These are phyloP conservation scores for Miltochrista miniata DNA, from an alignment of 2,888 invertebrate genomes.

Conservation along the genomic window DNA sequence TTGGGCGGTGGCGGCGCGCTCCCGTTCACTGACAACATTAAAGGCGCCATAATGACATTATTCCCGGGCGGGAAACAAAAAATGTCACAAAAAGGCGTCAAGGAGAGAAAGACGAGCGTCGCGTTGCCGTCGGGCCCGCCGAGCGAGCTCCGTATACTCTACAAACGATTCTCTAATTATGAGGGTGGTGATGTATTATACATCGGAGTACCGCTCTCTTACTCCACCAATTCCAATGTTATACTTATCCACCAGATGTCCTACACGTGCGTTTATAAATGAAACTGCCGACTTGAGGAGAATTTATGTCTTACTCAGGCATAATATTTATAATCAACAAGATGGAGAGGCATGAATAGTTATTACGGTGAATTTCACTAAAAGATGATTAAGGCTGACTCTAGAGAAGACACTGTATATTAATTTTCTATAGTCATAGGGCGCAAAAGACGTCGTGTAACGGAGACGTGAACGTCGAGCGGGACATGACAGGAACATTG, in stretches of 20 bases:
- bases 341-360: slow-evolving; percentile 10
- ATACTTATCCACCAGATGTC: slow-evolving; percentile 37
- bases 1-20: slow-evolving; percentile 75
- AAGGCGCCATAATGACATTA: slow-evolving; percentile 83
- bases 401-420: slow-evolving; percentile 22
- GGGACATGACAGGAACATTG: slow-evolving; percentile 72
- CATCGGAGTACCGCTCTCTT: slow-evolving; percentile 34
- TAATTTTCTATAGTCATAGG: slow-evolving; percentile 29
- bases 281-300: slow-evolving; percentile 34
- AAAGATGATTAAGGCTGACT: slow-evolving; percentile 6
- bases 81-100: slow-evolving; percentile 75
- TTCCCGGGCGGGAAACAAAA: slow-evolving; percentile 79
- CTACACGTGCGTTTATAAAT: slow-evolving; percentile 42
- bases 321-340: slow-evolving; percentile 24
- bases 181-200: slow-evolving; percentile 66
- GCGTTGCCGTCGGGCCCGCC: slow-evolving; percentile 41
- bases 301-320: slow-evolving; percentile 36
- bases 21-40: slow-evolving; percentile 80
- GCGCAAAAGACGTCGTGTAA: slow-evolving; percentile 56
- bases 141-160: slow-evolving; percentile 34
- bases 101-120: slow-evolving; percentile 65
- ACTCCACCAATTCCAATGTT: slow-evolving; percentile 25
- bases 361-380: slow-evolving; percentile 13
- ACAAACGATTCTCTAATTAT: slow-evolving; percentile 67
- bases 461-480: slow-evolving; percentile 55